Base-by-base conservation (phyloP, 2,113 vertebrate genomes). In the Pygoscelis antarcticus region DNA sequence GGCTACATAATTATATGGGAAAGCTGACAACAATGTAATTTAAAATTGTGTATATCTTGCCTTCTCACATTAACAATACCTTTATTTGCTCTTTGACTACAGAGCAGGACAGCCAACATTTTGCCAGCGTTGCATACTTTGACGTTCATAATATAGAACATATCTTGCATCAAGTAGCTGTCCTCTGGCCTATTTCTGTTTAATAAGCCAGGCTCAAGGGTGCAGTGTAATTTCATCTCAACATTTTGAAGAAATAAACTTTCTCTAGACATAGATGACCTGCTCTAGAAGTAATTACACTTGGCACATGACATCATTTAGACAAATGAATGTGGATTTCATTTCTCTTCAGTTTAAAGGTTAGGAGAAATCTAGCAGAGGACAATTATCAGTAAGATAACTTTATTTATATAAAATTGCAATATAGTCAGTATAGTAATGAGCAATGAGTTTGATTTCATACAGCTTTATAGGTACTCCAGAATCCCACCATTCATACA, bases 11-110 rank as follows among this genome's bases (percentile, higher is more conserved):
- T 89, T 86, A 62, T 57, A n/a, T 36, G 34, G 13, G 13, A 52
- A 92, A 84, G 34, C 30, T 87, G 79, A 84, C 51, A 94, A 70
- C 64, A 94, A 52, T 84, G 42, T 75, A 92, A 92, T 94, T 95
- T 94, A 49, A 82, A 94, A 78, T 79, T 89, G 62, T 44, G 52
- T 79, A 81, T 93, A 92, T 16, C 69, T 94, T 93, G 17, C 46
- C 90, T 83, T 93, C 76, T 93, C 92, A 72, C 44, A 40, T 64
- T 89, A 79, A 64, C 46, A 54, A 27, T 87, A 51, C 57, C 36
- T 92, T 79, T 64, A 52, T 92, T 89, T 76, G 16, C 25, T 82
- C 34, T 95, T 90, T 76, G 71, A 72, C 61, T 71, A 30, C 29
- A 29, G 58, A 89, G 65, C 49, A 79, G 62, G 78, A 78, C 36